Evolutionary conservation across 1,140 invertebrate species (phyloP), one percentile per base, ranked within the genome.

Genomic region (Penaeus japonicus): DNA sequence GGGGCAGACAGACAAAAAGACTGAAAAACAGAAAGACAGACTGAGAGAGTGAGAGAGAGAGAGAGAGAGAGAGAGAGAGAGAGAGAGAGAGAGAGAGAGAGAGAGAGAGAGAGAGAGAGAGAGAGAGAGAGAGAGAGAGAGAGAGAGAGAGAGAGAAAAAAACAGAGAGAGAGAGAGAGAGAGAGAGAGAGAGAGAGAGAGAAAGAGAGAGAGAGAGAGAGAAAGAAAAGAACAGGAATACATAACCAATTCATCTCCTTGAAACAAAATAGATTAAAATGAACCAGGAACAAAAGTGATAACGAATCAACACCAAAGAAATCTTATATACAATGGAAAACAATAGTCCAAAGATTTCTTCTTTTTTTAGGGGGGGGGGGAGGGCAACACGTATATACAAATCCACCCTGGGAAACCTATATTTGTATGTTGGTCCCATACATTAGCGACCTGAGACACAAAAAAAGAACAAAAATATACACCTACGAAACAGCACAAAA

Each of bases 1-100:
- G 77, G 39, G 75, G 39, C 27, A 78, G 75, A 78, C 22, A 78
- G 75, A 78, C 27, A 78, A 53, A 78, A 53, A 78, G 75, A 78
- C 27, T 35, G 75, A 77, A 30, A 77, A 30, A 77, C 24, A 77
- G 75, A 77, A 30, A 77, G 75, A 77, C 24, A 77, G 75, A 77
- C 24, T 32, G 75, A 77, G 75, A 77, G 75, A 77, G 75, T 32
- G 75, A 77, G 75, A 77, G 75, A 77, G 75, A 77, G 75, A 78
- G 32, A 39, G 24, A 73, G 17, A 73, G 24, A 73, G 65, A 73
- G 65, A 73, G 65, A 73, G 1, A 27, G 65, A 73, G 65, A 27
- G 24, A 73, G 30, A 3, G 2, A 27, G 70, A 27, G 70, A 17
- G 70, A 4, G 24, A 27, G 39, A 30, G 70, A 75, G 24, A 20